Evolutionary conservation across 2,888 invertebrate genomes (phyloP).

Genomic region (Catocala nupta): DNA sequence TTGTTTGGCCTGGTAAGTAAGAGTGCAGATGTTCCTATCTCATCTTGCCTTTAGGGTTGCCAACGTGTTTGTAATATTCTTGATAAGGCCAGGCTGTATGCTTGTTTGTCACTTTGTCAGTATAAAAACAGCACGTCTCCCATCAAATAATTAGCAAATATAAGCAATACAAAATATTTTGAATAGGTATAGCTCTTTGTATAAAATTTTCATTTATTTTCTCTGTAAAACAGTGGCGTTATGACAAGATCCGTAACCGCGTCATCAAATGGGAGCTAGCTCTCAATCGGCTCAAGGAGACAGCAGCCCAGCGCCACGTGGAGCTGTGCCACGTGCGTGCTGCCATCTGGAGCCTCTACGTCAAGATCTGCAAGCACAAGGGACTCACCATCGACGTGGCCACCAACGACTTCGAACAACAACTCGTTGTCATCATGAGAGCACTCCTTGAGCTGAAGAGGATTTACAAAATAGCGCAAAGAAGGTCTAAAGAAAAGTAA

Average conservation of each 20-base stretch:
- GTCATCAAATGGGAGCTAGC: constrained; percentile 89
- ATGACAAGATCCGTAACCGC: constrained; percentile 87
- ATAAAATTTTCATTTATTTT: too few relatives aligned
- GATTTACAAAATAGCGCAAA: constrained; percentile 80
- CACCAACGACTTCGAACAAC: constrained; percentile 87
- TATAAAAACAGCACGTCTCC: too few relatives aligned
- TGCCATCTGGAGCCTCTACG: constrained; percentile 89
- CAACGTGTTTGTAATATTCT: too few relatives aligned
- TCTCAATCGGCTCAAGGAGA: constrained; percentile 87
- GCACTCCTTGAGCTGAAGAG: constrained; percentile 86
- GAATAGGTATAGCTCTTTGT: too few relatives aligned
- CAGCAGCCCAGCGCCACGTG: constrained; percentile 83
- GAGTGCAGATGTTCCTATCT: too few relatives aligned
- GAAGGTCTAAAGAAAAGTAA: constrained; percentile 76
- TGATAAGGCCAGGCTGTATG: too few relatives aligned
- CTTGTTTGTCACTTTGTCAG: too few relatives aligned
- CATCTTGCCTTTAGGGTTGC: too few relatives aligned
- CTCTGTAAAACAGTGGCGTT: constrained; percentile 77
- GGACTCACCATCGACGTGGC: constrained; percentile 75
- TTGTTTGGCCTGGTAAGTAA: too few relatives aligned
- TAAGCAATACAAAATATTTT: too few relatives aligned
- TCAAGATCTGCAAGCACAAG: constrained; percentile 88
- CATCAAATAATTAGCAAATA: too few relatives aligned
- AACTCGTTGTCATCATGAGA: constrained; percentile 88
- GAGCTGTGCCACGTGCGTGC: constrained; percentile 87